Percentiles rank a stretch among this genome's conserved stretches.
Conservation (phyloP, 2,888 invertebrate species). For the Allophyes oxyacanthae region DNA sequence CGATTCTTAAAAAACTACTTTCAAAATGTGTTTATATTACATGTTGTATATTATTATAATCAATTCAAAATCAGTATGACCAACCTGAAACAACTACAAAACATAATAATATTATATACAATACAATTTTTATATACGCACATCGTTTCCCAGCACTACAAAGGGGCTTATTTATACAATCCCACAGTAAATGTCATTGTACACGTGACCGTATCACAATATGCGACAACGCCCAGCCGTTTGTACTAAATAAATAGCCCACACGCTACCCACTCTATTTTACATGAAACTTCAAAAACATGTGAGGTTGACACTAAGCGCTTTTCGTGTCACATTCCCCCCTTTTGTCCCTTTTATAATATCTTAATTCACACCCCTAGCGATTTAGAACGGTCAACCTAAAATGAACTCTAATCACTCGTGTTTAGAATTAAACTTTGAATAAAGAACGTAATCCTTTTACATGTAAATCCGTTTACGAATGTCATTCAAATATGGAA, state of each 20-base stretch:
- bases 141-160: constrained; percentile 35
- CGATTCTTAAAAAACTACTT: too few species aligned
- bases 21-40: too few species aligned
- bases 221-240: constrained; percentile 58
- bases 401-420: constrained; percentile 53
- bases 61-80: too few species aligned
- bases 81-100: too few species aligned
- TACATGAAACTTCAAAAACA: constrained; percentile 83
- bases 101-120: background rate
- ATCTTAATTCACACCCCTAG: constrained; percentile 88
- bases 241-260: constrained; percentile 72
- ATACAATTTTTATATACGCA: constrained; percentile 18
- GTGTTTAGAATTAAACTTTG: constrained; percentile 50
- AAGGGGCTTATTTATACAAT: constrained; percentile 46
- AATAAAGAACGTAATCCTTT: constrained; percentile 60
- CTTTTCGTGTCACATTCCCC: constrained; percentile 80
- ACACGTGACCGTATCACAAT: constrained; percentile 50
- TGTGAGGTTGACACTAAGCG: constrained; percentile 86
- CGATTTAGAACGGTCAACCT: constrained; percentile 48
- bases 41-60: too few species aligned
- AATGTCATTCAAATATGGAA: constrained; percentile 55
- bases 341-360: constrained; percentile 79
- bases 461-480: constrained; percentile 74
- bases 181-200: constrained; percentile 41
- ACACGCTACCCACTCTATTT: constrained; percentile 54